Evolutionary conservation across 2,888 invertebrate species (phyloP).

Genomic region (Callyntrura sp.): DNA sequence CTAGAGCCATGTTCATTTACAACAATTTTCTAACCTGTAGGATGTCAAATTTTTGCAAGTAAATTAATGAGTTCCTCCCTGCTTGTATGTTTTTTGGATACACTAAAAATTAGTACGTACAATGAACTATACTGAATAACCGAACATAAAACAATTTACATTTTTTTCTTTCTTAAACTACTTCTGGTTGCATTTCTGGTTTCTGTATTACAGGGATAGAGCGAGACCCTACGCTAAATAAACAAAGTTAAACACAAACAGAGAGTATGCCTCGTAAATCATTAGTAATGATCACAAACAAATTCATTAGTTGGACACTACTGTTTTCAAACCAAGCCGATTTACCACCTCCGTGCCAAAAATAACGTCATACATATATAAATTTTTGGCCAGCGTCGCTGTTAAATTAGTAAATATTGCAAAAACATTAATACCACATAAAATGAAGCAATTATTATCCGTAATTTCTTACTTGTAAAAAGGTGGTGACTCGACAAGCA

Average conservation of each 20-base stretch:
- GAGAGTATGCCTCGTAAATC: neutral
- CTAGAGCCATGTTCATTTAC: neutral
- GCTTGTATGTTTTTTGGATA: constrained; percentile 30
- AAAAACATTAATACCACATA: neutral
- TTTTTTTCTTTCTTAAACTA: constrained; percentile 17
- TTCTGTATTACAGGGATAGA: neutral
- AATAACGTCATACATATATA: neutral
- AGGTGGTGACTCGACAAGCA: constrained; percentile 83
- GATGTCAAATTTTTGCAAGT: constrained; percentile 45
- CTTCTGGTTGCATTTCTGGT: constrained; percentile 46
- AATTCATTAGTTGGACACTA: neutral
- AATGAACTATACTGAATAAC: constrained; percentile 56
- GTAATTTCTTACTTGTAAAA: constrained; percentile 81
- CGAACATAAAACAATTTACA: constrained; percentile 18
- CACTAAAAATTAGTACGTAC: constrained; percentile 59
- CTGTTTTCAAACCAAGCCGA: constrained; percentile 1
- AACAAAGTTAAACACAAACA: too few species aligned
- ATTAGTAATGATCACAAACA: neutral
- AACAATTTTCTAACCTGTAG: constrained; percentile 24
- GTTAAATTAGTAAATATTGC: neutral
- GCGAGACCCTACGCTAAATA: neutral
- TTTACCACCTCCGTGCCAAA: neutral
- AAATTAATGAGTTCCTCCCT: constrained; percentile 60
- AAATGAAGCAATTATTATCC: neutral
- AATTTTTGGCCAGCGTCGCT: neutral